Percentiles rank a stretch among this genome's conserved stretches.
These are phyloP conservation scores for Menidia menidia DNA, from an alignment of 2,797 vertebrate species.

Conservation along the genomic window DNA sequence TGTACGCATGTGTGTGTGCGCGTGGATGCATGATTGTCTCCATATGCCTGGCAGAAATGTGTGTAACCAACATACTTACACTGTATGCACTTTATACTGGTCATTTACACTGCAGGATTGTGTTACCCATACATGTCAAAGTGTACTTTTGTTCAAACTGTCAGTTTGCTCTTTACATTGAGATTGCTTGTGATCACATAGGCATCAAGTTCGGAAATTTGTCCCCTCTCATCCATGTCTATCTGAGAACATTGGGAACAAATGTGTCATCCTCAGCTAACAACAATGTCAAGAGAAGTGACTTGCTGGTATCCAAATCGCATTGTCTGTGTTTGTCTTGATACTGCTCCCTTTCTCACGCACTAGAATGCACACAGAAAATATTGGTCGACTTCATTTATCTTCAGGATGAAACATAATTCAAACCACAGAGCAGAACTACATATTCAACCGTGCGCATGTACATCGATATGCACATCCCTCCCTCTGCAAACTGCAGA, in stretches of 20 bases:
- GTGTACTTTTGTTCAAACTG: conserved; percentile 65
- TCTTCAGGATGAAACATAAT: conserved; percentile 39
- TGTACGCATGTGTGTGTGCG: conserved; percentile 11
- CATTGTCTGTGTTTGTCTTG: conserved; percentile 48
- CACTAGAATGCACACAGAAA: conserved; percentile 43
- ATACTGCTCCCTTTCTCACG: conserved; percentile 40
- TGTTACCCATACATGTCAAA: conserved; percentile 72
- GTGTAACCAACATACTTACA: conserved; percentile 54
- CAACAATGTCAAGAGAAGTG: conserved; percentile 72
- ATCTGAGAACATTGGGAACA: conserved; percentile 61
- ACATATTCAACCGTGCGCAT: conserved; percentile 9
- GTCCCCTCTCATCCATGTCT: conserved; percentile 52
- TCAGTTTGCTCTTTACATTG: conserved; percentile 61
- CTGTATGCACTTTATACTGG: conserved; percentile 53
- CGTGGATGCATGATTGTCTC: conserved; percentile 37
- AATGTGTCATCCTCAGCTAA: conserved; percentile 64
- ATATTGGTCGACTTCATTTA: conserved; percentile 41
- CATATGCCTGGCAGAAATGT: conserved; percentile 42
- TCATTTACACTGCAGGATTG: conserved; percentile 71
- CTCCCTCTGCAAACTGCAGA: conserved; percentile 31
- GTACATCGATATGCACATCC: conserved; percentile 24
- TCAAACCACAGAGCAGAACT: conserved; percentile 46
- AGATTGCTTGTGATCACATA: conserved; percentile 65
- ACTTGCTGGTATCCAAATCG: conserved; percentile 67
- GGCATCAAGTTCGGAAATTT: conserved; percentile 68